Percentiles rank a stretch among this genome's conserved stretches.
These are phyloP conservation scores for Lordiphosa clarofinis DNA, from an alignment of 1,140 invertebrate genomes.

Conservation along the genomic window DNA sequence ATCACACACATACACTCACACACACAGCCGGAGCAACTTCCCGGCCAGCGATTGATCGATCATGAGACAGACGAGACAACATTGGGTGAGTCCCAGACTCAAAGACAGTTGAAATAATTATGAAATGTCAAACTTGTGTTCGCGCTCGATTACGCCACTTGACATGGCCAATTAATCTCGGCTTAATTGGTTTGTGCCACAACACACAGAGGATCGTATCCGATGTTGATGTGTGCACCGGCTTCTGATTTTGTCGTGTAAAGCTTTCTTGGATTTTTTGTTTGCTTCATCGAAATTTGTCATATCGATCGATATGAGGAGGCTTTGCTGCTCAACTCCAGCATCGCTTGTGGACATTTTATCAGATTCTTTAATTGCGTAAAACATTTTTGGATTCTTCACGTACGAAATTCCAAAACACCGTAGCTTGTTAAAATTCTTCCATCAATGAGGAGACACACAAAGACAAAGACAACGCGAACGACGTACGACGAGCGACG, in stretches of 20 bases:
- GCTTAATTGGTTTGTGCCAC: conserved; percentile 77
- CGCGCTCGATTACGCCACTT: conserved; percentile 77
- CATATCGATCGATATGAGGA: conserved; percentile 73
- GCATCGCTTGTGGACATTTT: conserved; percentile 69
- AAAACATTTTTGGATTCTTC: conserved; percentile 78
- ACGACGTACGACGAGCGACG: conserved; percentile 2
- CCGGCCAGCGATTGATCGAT: conserved; percentile 60
- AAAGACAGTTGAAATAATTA: conserved; percentile 71
- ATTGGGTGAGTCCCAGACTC: conserved; percentile 34
- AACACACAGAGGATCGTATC: conserved; percentile 31
- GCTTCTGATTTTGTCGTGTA: conserved; percentile 65
- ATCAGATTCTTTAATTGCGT: conserved; percentile 78
- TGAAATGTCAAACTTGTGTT: conserved; percentile 78
- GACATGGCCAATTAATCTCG: conserved; percentile 77
- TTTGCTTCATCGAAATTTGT: conserved; percentile 57
- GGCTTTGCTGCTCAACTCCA: conserved; percentile 19
- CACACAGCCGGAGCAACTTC: conserved; percentile 11
- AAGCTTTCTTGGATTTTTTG: conserved; percentile 10
- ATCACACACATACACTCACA: conserved; percentile 19
- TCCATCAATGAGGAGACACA: conserved; percentile 60
- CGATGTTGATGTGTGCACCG: conserved; percentile 62
- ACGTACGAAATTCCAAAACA: conserved; percentile 77
- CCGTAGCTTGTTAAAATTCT: conserved; percentile 77
- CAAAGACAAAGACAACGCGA: conserved; percentile 34
- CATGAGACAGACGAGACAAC: conserved; percentile 34